Conservation (phyloP, 2,797 vertebrate genomes). For the Propithecus perrieri region DNA sequence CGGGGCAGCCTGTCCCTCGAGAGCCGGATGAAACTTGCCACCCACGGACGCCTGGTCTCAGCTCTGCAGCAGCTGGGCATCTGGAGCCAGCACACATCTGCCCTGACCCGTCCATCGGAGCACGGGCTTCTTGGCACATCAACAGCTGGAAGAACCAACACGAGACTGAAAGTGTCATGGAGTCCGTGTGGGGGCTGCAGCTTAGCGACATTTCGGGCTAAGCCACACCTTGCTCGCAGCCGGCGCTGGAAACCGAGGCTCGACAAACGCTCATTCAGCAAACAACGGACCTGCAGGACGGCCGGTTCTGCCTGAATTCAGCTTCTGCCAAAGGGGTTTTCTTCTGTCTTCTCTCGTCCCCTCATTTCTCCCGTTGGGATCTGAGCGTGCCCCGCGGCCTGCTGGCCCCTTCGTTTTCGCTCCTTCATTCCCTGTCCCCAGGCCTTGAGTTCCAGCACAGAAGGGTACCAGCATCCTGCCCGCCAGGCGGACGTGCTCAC, state of each 20-base stretch:
- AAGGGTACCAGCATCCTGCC: not conserved
- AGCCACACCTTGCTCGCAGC: not conserved
- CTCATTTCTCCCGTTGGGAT: not conserved
- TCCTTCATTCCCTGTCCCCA: not conserved
- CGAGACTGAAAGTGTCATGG: not conserved
- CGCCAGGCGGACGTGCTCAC: not conserved
- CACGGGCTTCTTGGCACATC: not conserved
- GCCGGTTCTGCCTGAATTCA: not conserved
- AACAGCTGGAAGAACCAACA: not conserved
- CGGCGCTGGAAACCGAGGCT: not conserved
- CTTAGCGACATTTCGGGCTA: not conserved
- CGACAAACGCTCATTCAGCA: not conserved
- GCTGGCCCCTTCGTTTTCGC: not conserved
- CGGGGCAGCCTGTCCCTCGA: not conserved
- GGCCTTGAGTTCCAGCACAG: not conserved
- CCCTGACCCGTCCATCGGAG: not conserved
- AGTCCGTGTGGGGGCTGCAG: not conserved
- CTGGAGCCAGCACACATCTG: not conserved
- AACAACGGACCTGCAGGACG: not conserved
- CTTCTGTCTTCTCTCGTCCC: not conserved
- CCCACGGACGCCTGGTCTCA: rapidly evolving
- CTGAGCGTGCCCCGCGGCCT: not conserved
- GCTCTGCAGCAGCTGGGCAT: rapidly evolving
- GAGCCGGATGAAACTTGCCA: not conserved
- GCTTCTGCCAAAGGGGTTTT: not conserved